Percentiles rank a stretch among this genome's conserved stretches.
phyloP scores from a whole-genome alignment of 2,888 invertebrate species.

The Cerceris rybyensis region DNA sequence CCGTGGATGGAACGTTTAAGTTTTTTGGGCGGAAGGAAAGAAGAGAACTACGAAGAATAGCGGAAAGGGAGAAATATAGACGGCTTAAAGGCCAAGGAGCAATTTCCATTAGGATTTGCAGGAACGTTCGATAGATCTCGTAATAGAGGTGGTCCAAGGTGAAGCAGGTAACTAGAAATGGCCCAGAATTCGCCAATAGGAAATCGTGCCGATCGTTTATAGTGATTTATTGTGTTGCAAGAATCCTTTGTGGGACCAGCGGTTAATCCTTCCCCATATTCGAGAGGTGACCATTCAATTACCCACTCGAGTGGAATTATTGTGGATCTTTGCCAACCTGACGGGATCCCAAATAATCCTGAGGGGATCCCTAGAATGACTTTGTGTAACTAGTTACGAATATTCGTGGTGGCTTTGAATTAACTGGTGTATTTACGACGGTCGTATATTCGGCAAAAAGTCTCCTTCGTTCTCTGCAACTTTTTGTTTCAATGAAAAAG shows the following conservation, averaged over 20 bases:
- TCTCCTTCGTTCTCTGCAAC: too few relatives aligned
- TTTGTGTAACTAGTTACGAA: slow-evolving; percentile 13
- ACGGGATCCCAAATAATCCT: neutral
- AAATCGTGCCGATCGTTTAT: slow-evolving; percentile 43
- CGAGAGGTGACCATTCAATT: slow-evolving; percentile 37
- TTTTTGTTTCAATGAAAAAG: too few relatives aligned
- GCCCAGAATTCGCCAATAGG: slow-evolving; percentile 19
- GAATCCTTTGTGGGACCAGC: slow-evolving; percentile 17
- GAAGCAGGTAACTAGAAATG: slow-evolving; percentile 18
- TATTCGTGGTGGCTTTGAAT: neutral
- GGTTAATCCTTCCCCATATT: slow-evolving; percentile 37
- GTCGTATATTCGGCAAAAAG: too few relatives aligned
- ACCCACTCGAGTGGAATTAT: slow-evolving; percentile 23
- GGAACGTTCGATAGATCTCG: neutral
- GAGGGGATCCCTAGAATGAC: slow-evolving; percentile 8
- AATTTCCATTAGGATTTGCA: slow-evolving; percentile 1
- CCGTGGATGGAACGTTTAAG: neutral
- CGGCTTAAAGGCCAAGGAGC: neutral
- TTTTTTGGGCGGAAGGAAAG: neutral
- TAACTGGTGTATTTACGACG: too few relatives aligned
- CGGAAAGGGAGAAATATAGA: neutral
- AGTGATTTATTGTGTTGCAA: slow-evolving; percentile 39
- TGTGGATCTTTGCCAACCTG: slow-evolving; percentile 13
- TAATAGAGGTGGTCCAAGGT: slow-evolving; percentile 6
- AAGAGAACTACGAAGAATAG: neutral